Conservation (phyloP, 53 echinoderm and acorn worm genomes). For the Glandiceps talaboti region DNA sequence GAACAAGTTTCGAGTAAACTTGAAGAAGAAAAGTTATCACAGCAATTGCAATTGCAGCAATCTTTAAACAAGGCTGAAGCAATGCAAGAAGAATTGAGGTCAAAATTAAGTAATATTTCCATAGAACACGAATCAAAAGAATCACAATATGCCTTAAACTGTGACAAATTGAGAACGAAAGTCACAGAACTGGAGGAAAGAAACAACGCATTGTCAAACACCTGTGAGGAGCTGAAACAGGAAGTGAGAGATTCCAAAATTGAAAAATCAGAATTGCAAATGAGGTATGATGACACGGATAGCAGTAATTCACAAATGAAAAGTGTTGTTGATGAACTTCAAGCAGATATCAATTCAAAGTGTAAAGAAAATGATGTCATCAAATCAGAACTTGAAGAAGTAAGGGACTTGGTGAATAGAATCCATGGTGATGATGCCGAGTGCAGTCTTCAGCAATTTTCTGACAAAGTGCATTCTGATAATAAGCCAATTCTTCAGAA, state of each 20-base stretch:
- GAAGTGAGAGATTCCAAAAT: not conserved
- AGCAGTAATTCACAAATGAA: not conserved
- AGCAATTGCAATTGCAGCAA: slow-evolving; percentile 47
- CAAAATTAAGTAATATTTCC: slow-evolving; percentile 34
- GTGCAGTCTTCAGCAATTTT: not conserved
- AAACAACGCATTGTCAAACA: slow-evolving; percentile 4
- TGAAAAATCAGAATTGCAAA: not conserved
- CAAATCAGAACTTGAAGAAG: not conserved
- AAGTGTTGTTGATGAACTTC: not conserved
- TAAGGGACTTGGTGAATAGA: not conserved
- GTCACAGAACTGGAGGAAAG: slow-evolving; percentile 26
- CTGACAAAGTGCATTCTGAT: not conserved
- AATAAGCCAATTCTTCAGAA: not conserved
- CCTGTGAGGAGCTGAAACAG: slow-evolving; percentile 11
- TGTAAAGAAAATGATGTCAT: not conserved
- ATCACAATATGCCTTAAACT: not conserved
- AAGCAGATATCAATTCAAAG: not conserved
- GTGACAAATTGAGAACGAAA: slow-evolving; percentile 12
- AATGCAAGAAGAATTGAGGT: slow-evolving; percentile 35
- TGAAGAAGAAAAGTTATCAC: no score
- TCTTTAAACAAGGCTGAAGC: slow-evolving; percentile 32
- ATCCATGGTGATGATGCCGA: not conserved
- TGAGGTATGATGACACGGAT: not conserved
- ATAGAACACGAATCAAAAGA: slow-evolving; percentile 7
- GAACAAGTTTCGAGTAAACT: no score